Percentiles rank a stretch among this genome's conserved stretches.
These are phyloP conservation scores for Pelodiscus sinensis DNA, from an alignment of 2,113 vertebrate genomes.

Conservation along the genomic window DNA sequence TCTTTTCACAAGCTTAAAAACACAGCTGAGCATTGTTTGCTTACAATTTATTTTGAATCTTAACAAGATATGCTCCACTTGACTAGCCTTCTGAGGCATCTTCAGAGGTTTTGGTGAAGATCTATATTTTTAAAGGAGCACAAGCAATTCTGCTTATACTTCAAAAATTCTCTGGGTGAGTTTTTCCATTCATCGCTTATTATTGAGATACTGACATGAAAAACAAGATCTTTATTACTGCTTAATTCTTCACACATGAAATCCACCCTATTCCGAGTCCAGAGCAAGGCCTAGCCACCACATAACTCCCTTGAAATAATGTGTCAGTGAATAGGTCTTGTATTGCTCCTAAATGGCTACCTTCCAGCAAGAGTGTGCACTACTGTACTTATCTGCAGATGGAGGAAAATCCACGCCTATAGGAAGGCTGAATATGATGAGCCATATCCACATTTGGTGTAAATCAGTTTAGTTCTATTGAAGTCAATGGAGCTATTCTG, in stretches of 20 bases:
- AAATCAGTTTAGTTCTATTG: neutral
- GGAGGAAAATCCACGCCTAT: neutral
- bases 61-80: neutral
- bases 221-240: neutral
- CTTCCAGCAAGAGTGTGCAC: neutral
- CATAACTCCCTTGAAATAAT: neutral
- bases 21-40: neutral
- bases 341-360: neutral
- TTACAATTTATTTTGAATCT: neutral
- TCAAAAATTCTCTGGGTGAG: neutral
- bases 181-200: constrained; percentile 19
- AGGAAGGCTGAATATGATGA: neutral
- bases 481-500: neutral
- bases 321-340: neutral
- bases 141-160: constrained; percentile 13
- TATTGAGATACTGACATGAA: constrained; percentile 24
- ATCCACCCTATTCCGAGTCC: neutral
- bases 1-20: neutral
- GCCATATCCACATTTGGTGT: neutral
- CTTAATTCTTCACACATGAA: neutral
- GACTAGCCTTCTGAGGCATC: neutral
- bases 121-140: neutral
- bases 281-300: neutral
- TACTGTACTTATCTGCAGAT: neutral
- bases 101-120: neutral